Evolutionary conservation across 2,797 vertebrate genomes (phyloP), one percentile per base, ranked within the genome.

Genomic region (Coranthus polyacanthus): DNA sequence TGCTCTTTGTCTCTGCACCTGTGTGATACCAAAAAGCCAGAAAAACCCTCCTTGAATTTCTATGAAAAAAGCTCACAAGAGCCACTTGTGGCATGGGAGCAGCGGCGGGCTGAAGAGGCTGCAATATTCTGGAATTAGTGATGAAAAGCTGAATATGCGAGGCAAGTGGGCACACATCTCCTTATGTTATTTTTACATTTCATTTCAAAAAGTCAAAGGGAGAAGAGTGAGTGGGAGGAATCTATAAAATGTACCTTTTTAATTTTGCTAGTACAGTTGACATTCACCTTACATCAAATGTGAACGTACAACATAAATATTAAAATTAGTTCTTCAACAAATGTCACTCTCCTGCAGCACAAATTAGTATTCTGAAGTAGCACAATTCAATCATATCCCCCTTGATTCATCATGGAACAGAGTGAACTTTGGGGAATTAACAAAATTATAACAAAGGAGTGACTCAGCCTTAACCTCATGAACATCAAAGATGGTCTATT

Each of bases 161-260:
- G 63, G 58, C 80, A 78, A 83, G 89, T 85, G 87, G 88, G 84
- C 80, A 82, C 82, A 80, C 83, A 81, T 81, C 79, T 86, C 81
- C 81, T 87, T 72, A 64, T 88, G 81, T 84, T 92, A 91, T 93
- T 93, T 91, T 88, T 89, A 87, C 64, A 74, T 89, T 79, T 74
- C 55, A 76, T 81, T 79, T 80, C 38, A 51, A 77, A 74, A 78
- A 58, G 75, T 80, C 66, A 88, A 59, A 70, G 22, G 18, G 39
- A 68, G 63, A 58, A 18, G 17, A 67, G 51, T 12, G 50, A 67
- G 20, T 36, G 12, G 38, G 56, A 62, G 73, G 53, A 46, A 67
- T 26, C 34, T 32, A 29, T 50, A 34, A 74, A 62, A 68, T 53
- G 7, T 15, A 24, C 12, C 16, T 34, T 43, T 60, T 65, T 2